A percentile compares a stretch with the other conserved stretches of the same genome.
Evolutionary conservation across 2,113 vertebrate genomes (phyloP).

Genomic region (Equus quagga): DNA sequence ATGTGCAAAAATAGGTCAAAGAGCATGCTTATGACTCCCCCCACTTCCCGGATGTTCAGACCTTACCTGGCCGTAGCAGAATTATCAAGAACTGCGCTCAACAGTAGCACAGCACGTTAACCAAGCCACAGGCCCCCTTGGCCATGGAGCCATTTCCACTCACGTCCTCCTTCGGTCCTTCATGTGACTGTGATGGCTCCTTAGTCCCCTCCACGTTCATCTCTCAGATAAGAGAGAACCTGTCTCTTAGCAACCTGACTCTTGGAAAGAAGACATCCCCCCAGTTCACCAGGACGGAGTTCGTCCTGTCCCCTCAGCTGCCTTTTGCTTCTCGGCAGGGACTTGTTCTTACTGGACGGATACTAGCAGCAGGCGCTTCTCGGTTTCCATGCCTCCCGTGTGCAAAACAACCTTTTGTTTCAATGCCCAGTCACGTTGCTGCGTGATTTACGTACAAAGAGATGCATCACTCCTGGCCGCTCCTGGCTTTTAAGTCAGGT

Average conservation of each 20-base stretch:
- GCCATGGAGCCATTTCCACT: background rate
- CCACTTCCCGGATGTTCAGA: background rate
- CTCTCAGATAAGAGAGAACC: background rate
- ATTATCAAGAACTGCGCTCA: background rate
- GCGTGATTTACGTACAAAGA: background rate
- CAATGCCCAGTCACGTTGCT: background rate
- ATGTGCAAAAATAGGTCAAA: background rate
- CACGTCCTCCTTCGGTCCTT: background rate
- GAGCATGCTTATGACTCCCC: background rate
- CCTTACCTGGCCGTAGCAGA: background rate
- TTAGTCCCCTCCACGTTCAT: background rate
- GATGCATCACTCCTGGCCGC: no score
- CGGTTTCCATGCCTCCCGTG: background rate
- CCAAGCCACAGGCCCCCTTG: no score
- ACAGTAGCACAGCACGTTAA: background rate
- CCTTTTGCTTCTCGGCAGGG: background rate
- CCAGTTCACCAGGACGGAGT: background rate
- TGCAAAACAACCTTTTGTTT: background rate
- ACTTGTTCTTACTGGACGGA: background rate
- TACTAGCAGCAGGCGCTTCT: background rate
- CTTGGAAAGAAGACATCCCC: background rate
- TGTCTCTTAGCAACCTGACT: background rate
- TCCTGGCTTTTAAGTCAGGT: background rate
- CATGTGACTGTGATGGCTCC: background rate
- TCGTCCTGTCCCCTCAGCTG: background rate